Evolutionary conservation across 2,797 vertebrate genomes (phyloP).

Genomic region (Calcarius lapponicus): DNA sequence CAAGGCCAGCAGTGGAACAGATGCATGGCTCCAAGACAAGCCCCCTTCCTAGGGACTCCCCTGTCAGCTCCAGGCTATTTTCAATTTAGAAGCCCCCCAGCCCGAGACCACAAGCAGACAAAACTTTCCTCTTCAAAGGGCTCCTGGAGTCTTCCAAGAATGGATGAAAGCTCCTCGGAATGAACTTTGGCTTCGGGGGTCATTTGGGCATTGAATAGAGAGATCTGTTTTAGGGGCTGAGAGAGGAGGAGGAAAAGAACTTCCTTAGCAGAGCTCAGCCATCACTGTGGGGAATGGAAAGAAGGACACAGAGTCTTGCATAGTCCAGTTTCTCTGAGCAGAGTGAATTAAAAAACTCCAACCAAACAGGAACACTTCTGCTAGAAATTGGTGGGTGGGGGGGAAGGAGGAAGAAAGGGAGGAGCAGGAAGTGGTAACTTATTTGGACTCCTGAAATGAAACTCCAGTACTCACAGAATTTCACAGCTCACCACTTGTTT

Average conservation of each 20-base stretch:
- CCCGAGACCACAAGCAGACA: not conserved
- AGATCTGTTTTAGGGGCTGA: not conserved
- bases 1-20: not conserved
- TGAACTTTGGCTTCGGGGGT: not conserved
- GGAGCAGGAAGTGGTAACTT: conserved; percentile 39
- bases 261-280: not conserved
- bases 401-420: conserved; percentile 1
- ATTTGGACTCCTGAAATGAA: conserved; percentile 3
- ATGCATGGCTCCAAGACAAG: not conserved
- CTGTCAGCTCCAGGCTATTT: not conserved
- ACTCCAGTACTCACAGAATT: not conserved
- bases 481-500: not conserved
- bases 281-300: not conserved
- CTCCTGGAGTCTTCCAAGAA: not conserved
- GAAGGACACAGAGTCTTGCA: not conserved
- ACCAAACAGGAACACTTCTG: not conserved
- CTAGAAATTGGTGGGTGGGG: not conserved
- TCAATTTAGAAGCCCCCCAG: not conserved
- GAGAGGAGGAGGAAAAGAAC: not conserved
- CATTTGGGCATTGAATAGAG: not conserved
- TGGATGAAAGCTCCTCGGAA: not conserved
- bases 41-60: not conserved
- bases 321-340: not conserved
- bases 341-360: not conserved
- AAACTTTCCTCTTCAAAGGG: not conserved